Base-by-base conservation (phyloP, 2,797 vertebrate species). In the Sebastes cheni region DNA sequence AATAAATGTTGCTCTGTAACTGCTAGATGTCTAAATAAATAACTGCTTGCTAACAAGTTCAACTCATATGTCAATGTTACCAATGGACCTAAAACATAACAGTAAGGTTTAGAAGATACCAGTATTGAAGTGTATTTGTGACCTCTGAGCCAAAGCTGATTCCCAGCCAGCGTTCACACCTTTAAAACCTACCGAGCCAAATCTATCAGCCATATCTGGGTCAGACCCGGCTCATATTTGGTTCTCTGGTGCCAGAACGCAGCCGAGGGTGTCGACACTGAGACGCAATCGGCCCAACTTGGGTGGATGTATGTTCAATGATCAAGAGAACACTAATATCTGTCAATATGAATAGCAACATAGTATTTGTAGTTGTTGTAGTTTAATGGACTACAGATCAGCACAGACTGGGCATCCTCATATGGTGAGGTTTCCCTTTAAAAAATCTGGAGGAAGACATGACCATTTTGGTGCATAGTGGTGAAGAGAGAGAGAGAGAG, bases 341-440 rank as follows among this genome's bases (percentile, higher is more conserved):
- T 42, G 14, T n/a, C 3, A 4, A 1, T 5, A 3, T 29, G 16
- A 23, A 11, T 2, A 34, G 34, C 55, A 46, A 3, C 66, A 54
- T 2, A 8, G 20, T 64, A 30, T 54, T 54, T 75, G 72, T 54
- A 77, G 69, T 67, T 73, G 69, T 67, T 73, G 65, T 80, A 62
- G 66, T 42, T 75, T 32, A 18, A 23, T 29, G 60, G 58, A 86
- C 83, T 86, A 78, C 89, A 89, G 30, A 67, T 22, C 36, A 75
- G 62, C 23, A 0, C 25, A 20, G 20, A 8, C 3, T 7, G 16
- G 0, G 5, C 2, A 2, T 23, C n/a, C 23, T 42, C 4, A 23
- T 29, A 4, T 70, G 66, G 66, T 13, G 72, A 42, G 66, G 39
- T 72, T 55, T 64, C 72, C 54, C 88, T 85, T 86, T 87, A 85